These are phyloP conservation scores for human DNA, from an alignment of 2,113 vertebrate genomes.

Conservation along the genomic window DNA sequence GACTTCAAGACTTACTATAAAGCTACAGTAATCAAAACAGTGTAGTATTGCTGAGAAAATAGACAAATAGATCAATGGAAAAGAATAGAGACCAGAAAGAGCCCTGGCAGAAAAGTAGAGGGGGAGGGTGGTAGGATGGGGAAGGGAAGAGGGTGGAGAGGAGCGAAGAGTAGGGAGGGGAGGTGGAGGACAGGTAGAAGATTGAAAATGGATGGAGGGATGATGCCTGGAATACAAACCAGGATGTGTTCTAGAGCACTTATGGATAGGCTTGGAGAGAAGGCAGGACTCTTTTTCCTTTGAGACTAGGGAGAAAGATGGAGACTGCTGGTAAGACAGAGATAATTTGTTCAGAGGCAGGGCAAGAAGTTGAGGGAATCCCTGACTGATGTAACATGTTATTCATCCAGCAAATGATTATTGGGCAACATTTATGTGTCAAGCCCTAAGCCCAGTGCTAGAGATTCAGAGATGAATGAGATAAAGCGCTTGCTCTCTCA, in stretches of 20 bases:
- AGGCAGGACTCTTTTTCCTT: not conserved
- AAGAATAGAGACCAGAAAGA: not conserved
- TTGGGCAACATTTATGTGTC: not conserved
- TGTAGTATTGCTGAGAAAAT: not conserved
- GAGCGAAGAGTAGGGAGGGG: too few species aligned
- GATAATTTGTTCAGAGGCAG: not conserved
- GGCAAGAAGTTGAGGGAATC: not conserved
- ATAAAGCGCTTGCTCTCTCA: not conserved
- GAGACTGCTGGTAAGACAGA: not conserved
- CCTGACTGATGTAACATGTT: not conserved
- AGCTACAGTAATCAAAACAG: not conserved
- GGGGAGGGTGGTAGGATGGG: not conserved
- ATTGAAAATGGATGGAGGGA: not conserved
- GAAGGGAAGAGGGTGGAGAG: not conserved
- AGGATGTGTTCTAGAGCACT: not conserved
- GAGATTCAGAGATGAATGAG: not conserved
- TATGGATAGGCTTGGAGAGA: not conserved
- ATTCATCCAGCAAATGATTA: not conserved
- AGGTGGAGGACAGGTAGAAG: not conserved
- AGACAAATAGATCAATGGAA: not conserved
- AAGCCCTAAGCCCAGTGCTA: not conserved
- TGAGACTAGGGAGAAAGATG: not conserved
- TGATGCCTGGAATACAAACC: not conserved
- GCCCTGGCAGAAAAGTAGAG: not conserved
- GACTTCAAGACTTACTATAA: not conserved